Evolutionary conservation across 2,113 vertebrate genomes (phyloP), one percentile per base, ranked within the genome.

Genomic region (Neotragus moschatus): DNA sequence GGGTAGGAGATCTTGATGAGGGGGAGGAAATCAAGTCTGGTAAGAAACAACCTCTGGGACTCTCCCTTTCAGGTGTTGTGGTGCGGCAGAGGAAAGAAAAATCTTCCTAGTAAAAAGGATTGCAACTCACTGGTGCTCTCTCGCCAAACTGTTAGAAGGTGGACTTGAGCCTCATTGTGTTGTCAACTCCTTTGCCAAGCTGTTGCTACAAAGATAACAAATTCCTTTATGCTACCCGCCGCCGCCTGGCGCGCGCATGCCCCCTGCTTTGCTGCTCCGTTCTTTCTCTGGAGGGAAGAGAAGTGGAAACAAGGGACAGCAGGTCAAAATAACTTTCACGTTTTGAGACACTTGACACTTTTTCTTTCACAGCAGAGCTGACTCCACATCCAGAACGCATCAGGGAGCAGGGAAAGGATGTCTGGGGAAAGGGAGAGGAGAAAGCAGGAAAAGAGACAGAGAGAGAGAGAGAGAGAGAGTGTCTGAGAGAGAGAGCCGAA

Each of bases 291-390:
- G 15, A 51, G 16, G 51, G 28, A 7, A 63, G 25, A 14, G 14
- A 17, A 63, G 13, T 19, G 39, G 45, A 77, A 63, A 26, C 28
- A 21, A 28, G n/a, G 4, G 1, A 90, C 80, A 28, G 25, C 33
- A 7, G 66, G 12, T 47, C 55, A 75, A 88, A 86, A 77, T 11
- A 53, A 39, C 91, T 97, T 94, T 91, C 60, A 33, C 28, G 84
- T 95, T 73, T 53, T 85, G 45, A 23, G 39, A 89, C 56, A 26
- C 12, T 84, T 14, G 47, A 70, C 23, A 26, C 21, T 90, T 28
- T 39, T 90, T 19, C 7, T 58, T 61, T 75, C 96, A 56, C 39
- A 84, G 63, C 80, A 77, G 70, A 94, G 82, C 21, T 36, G 30
- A 36, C 17, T n/a, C 2, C 23, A 73, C 28, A 84, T 56, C 55